Evolutionary conservation across 2,888 invertebrate genomes (phyloP).

Genomic region (Drosophila putrida): DNA sequence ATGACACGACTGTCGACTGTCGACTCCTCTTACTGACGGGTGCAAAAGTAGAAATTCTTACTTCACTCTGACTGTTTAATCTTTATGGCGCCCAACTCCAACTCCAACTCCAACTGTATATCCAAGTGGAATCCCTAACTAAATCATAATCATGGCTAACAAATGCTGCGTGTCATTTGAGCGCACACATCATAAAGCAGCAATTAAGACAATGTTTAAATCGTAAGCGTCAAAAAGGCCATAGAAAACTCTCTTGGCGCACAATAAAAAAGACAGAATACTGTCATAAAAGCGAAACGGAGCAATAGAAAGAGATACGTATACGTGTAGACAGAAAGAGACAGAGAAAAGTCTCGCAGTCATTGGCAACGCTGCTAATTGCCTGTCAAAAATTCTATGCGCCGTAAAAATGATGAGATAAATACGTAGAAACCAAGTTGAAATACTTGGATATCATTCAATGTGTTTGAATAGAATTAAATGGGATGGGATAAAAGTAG

Average conservation of each 20-base stretch:
- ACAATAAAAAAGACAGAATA: conserved; percentile 71
- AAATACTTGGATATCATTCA: conserved; percentile 38
- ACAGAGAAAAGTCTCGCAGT: conserved; percentile 40
- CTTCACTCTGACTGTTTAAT: conserved; percentile 64
- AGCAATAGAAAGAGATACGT: conserved; percentile 16
- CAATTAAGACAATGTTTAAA: conserved; percentile 79
- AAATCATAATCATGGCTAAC: conserved; percentile 75
- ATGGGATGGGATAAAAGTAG: not conserved
- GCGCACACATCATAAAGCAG: conserved; percentile 78
- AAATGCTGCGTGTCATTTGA: conserved; percentile 77
- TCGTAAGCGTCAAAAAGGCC: conserved; percentile 77
- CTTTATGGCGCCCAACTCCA: conserved; percentile 65
- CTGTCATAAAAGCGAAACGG: conserved; percentile 65
- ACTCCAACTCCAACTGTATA: conserved; percentile 1
- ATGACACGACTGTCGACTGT: conserved; percentile 35
- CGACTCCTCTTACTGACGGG: conserved; percentile 30
- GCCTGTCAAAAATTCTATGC: conserved; percentile 74
- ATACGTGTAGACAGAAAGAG: not conserved
- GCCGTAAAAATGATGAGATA: conserved; percentile 73
- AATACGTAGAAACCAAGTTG: conserved; percentile 69
- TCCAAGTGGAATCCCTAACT: conserved; percentile 37
- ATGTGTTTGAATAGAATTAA: not conserved
- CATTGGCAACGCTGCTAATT: conserved; percentile 79
- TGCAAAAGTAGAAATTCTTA: conserved; percentile 62
- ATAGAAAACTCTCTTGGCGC: conserved; percentile 66